A percentile compares a stretch with the other conserved stretches of the same genome.
Evolutionary conservation across 2,797 vertebrate genomes (phyloP).

Genomic region (Craterocephalus amniculus): DNA sequence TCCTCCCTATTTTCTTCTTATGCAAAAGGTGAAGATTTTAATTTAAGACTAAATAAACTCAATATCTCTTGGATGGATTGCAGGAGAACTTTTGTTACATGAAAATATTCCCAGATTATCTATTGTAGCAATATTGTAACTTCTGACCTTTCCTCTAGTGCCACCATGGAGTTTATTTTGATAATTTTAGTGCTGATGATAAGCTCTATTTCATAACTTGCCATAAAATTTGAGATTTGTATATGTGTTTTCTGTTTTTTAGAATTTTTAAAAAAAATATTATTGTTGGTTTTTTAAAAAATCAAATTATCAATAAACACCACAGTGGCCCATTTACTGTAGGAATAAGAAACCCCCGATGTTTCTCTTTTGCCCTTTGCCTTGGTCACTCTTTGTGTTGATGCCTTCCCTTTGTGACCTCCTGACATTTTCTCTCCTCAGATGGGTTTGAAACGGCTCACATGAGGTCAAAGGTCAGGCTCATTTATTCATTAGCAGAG

Average conservation of each 20-base stretch:
- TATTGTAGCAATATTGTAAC: not conserved
- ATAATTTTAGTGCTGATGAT: not conserved
- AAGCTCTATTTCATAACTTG: not conserved
- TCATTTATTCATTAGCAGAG: constrained; percentile 75
- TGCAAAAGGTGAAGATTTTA: not conserved
- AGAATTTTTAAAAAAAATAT: not conserved
- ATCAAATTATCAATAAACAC: constrained; percentile 4
- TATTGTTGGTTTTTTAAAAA: not conserved
- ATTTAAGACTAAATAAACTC: not conserved
- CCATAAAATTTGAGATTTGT: not conserved
- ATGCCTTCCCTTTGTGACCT: constrained; percentile 38
- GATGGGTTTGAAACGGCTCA: constrained; percentile 44
- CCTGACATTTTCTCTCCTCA: constrained; percentile 37
- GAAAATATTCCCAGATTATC: not conserved
- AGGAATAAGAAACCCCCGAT: constrained; percentile 10
- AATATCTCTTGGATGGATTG: not conserved
- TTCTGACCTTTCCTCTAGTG: not conserved
- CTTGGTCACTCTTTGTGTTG: constrained; percentile 50
- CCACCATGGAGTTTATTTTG: not conserved
- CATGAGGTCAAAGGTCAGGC: constrained; percentile 70
- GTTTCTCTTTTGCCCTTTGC: not conserved
- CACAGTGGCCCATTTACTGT: constrained; percentile 23
- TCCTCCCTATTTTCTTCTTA: not conserved
- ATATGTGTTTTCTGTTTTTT: not conserved
- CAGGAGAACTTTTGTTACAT: not conserved